A percentile compares a stretch with the other conserved stretches of the same genome.
These are phyloP conservation scores for Triplophysa dalaica DNA, from an alignment of 2,113 vertebrate species.

Conservation along the genomic window DNA sequence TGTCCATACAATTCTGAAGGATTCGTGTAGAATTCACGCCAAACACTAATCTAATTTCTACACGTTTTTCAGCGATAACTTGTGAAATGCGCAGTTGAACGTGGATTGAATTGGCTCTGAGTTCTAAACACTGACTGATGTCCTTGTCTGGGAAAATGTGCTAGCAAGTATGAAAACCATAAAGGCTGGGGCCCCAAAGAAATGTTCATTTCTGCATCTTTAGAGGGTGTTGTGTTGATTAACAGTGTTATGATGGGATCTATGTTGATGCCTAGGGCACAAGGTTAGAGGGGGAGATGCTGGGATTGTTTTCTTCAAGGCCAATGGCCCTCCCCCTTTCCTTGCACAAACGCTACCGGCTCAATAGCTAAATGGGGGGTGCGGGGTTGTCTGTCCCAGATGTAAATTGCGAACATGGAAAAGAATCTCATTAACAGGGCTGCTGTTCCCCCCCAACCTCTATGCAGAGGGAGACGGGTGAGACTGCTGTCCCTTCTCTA, in stretches of 20 bases:
- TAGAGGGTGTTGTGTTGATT: slow-evolving; percentile 70
- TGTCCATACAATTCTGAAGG: not conserved
- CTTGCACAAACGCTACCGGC: slow-evolving; percentile 71
- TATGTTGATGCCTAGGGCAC: slow-evolving; percentile 65
- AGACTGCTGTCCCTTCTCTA: slow-evolving; percentile 73
- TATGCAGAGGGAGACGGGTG: slow-evolving; percentile 57
- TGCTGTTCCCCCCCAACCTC: slow-evolving; percentile 70
- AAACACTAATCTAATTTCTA: not conserved
- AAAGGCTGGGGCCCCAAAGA: slow-evolving; percentile 64
- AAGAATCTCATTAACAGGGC: slow-evolving; percentile 84
- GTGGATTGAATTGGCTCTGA: not conserved
- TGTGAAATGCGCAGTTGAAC: not conserved
- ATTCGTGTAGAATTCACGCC: not conserved
- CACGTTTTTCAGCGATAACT: not conserved
- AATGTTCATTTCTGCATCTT: slow-evolving; percentile 65
- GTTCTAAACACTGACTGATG: slow-evolving; percentile 31
- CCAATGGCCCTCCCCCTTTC: slow-evolving; percentile 55
- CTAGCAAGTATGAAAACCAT: slow-evolving; percentile 49
- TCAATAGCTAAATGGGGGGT: slow-evolving; percentile 78
- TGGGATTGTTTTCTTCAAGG: slow-evolving; percentile 77
- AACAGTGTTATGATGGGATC: slow-evolving; percentile 74
- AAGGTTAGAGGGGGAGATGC: slow-evolving; percentile 57
- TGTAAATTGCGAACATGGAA: slow-evolving; percentile 84
- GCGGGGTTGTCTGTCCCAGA: slow-evolving; percentile 81
- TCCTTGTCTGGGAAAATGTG: slow-evolving; percentile 46